phyloP scores from a whole-genome alignment of 2,113 vertebrate genomes.

The Rhinolophus sinicus region DNA sequence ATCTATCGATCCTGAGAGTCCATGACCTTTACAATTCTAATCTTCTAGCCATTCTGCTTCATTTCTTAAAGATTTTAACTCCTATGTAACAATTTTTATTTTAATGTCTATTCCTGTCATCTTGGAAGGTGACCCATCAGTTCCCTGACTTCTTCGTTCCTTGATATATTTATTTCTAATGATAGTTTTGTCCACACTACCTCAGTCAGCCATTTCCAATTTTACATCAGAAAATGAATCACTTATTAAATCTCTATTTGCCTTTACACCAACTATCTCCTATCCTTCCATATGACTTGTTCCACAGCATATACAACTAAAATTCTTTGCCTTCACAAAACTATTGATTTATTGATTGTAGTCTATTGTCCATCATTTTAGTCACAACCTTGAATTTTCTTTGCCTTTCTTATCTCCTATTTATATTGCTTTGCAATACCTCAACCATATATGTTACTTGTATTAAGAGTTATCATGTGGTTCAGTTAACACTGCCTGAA shows the following conservation, averaged over 20 bases:
- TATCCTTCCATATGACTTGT: neutral
- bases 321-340: neutral
- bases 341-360: neutral
- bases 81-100: neutral
- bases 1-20: neutral
- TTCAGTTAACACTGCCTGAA: neutral
- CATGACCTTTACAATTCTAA: neutral
- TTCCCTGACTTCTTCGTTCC: neutral
- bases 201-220: neutral
- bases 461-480: neutral
- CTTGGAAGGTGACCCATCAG: neutral
- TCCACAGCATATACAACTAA: neutral
- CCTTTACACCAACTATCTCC: neutral
- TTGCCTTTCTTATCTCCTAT: neutral
- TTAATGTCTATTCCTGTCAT: neutral
- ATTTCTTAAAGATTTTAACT: conserved; percentile 9
- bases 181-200: neutral
- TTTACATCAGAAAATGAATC: neutral
- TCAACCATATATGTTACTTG: neutral
- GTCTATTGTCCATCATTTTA: neutral
- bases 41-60: neutral
- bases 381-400: neutral
- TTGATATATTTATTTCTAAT: neutral
- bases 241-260: neutral
- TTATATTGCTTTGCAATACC: neutral